Conservation (phyloP, 1,140 invertebrate species). For the Drosophila insularis region DNA sequence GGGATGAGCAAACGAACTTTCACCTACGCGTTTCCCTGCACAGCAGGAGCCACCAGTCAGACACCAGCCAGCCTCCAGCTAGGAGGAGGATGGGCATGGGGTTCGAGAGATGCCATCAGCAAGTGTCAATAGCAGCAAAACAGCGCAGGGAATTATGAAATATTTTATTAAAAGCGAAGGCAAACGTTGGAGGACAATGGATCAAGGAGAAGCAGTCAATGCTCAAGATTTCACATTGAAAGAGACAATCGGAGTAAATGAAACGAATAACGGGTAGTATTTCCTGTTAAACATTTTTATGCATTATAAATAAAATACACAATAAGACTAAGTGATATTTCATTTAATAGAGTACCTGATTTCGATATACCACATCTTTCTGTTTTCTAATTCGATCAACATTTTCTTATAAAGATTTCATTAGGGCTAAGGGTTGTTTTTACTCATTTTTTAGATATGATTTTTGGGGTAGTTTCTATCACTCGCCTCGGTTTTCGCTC, state of each 20-base stretch:
- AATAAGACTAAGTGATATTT: too few species aligned
- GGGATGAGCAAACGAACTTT: conserved; percentile 56
- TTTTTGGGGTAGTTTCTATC: not conserved
- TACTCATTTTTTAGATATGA: not conserved
- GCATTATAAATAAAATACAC: too few species aligned
- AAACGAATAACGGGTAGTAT: too few species aligned
- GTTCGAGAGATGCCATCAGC: conserved; percentile 59
- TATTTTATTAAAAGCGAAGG: conserved; percentile 77
- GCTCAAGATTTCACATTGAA: not conserved
- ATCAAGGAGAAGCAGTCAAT: conserved; percentile 1
- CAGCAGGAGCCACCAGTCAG: conserved; percentile 43
- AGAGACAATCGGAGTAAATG: too few species aligned
- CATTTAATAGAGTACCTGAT: too few species aligned
- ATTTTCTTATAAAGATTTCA: too few species aligned
- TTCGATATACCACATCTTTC: too few species aligned
- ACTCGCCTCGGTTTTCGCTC: not conserved
- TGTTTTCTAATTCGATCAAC: too few species aligned
- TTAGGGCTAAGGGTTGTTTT: too few species aligned
- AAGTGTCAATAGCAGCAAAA: conserved; percentile 80
- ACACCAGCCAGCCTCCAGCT: not conserved
- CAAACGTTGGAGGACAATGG: conserved; percentile 30
- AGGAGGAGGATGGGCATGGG: not conserved
- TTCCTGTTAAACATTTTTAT: too few species aligned
- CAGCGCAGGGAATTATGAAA: conserved; percentile 74
- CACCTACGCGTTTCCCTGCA: conserved; percentile 69